Percentiles rank a stretch among this genome's conserved stretches.
Conservation (phyloP, 2,113 vertebrate genomes). For the Manacus vitellinus region DNA sequence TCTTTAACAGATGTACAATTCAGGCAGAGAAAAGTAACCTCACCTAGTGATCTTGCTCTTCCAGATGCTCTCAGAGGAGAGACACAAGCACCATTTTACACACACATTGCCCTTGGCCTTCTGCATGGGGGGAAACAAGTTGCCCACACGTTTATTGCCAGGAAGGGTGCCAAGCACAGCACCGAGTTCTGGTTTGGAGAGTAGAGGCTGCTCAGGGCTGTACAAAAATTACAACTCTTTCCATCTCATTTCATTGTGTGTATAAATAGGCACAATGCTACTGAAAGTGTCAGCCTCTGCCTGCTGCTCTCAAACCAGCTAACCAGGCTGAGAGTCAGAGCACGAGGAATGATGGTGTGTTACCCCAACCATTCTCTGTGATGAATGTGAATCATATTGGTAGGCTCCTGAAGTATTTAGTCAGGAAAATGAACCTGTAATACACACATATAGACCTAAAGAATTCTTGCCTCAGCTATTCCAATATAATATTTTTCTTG, state of each 20-base stretch:
- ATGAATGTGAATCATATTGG: not conserved
- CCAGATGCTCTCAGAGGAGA: not conserved
- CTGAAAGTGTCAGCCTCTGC: not conserved
- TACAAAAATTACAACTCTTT: not conserved
- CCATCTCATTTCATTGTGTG: not conserved
- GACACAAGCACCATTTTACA: not conserved
- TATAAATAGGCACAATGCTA: not conserved
- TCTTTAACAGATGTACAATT: not conserved
- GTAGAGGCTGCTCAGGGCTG: not conserved
- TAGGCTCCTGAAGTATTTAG: not conserved
- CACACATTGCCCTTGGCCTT: not conserved
- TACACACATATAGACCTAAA: not conserved
- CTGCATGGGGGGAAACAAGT: accelerated
- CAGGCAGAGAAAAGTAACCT: not conserved
- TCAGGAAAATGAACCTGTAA: not conserved
- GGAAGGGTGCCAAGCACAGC: not conserved
- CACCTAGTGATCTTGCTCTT: not conserved
- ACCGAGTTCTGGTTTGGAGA: not conserved
- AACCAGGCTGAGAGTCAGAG: not conserved
- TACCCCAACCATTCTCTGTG: not conserved
- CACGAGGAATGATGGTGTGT: not conserved
- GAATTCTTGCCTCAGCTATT: not conserved
- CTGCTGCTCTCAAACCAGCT: not conserved
- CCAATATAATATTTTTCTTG: not conserved
- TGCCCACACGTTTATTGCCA: accelerated